Evolutionary conservation across 2,888 invertebrate species (phyloP).

Genomic region (Galeopsomyia nigrocyanea): DNA sequence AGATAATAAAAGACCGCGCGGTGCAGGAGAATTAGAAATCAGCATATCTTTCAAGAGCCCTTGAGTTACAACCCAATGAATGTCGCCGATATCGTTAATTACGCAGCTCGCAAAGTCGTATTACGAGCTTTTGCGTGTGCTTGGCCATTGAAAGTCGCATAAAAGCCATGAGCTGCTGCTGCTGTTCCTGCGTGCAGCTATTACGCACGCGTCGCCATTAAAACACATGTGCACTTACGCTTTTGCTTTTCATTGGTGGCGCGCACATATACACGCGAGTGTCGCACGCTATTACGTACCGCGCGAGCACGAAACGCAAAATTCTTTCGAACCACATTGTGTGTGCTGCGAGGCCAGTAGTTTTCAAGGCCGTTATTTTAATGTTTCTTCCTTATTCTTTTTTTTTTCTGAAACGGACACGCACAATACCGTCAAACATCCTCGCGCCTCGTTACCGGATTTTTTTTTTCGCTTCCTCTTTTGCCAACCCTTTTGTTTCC

Average conservation of each 20-base stretch:
- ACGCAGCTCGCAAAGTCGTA: constrained; percentile 48
- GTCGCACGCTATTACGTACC: neutral
- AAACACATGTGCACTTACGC: too few relatives aligned
- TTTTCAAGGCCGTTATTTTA: constrained; percentile 33
- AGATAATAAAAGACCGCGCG: constrained; percentile 4
- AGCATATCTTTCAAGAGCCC: constrained; percentile 13
- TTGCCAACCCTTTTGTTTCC: constrained; percentile 4
- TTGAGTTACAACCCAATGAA: constrained; percentile 55
- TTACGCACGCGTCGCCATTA: too few relatives aligned
- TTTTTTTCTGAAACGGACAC: neutral
- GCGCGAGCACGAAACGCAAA: constrained; percentile 7
- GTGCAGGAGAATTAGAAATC: neutral
- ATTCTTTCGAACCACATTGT: neutral
- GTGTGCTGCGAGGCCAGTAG: neutral
- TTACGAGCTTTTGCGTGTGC: constrained; percentile 28
- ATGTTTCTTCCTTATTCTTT: constrained; percentile 5
- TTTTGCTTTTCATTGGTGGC: too few relatives aligned
- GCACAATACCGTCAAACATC: constrained; percentile 37
- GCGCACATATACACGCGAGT: neutral
- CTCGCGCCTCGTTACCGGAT: constrained; percentile 9
- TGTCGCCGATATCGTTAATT: constrained; percentile 55
- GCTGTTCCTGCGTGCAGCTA: too few relatives aligned
- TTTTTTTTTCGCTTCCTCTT: constrained; percentile 14
- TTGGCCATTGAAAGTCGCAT: neutral
- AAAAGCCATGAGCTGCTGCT: too few relatives aligned